phyloP scores from a whole-genome alignment of 2,797 vertebrate species.

The Geotrypetes seraphini region DNA sequence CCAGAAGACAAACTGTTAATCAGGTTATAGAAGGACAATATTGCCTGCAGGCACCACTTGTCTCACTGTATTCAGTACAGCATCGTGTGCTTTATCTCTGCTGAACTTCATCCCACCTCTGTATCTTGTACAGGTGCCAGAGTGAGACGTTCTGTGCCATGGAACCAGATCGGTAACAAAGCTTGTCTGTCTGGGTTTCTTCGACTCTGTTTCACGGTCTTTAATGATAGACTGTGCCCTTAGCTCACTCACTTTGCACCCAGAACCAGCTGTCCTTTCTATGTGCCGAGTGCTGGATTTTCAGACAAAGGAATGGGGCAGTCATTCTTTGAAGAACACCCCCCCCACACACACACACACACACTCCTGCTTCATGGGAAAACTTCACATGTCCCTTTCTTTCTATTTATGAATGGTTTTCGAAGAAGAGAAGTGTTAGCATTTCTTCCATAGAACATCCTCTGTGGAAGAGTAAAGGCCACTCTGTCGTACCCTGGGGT shows the following conservation, averaged over 20 bases:
- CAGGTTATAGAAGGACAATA: too few species aligned
- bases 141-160: constrained; percentile 50
- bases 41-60: too few species aligned
- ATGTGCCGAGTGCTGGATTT: constrained; percentile 41
- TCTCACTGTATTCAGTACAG: too few species aligned
- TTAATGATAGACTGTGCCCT: too few species aligned
- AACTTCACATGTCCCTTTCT: background rate
- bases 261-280: constrained; percentile 43
- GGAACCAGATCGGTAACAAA: constrained; percentile 44
- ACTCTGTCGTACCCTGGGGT: too few species aligned
- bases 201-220: constrained; percentile 28
- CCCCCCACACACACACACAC: too few species aligned
- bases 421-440: background rate
- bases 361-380: background rate
- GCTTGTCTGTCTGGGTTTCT: constrained; percentile 35
- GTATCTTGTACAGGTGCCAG: constrained; percentile 38
- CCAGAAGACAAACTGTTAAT: too few species aligned
- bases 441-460: constrained; percentile 11
- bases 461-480: too few species aligned
- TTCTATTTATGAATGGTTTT: too few species aligned
- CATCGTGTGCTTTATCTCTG: too few species aligned
- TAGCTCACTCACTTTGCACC: constrained; percentile 18
- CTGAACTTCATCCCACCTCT: accelerated
- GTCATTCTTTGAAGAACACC: background rate
- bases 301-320: constrained; percentile 5